phyloP scores from a whole-genome alignment of 2,113 vertebrate species.

The Stercorarius parasiticus region DNA sequence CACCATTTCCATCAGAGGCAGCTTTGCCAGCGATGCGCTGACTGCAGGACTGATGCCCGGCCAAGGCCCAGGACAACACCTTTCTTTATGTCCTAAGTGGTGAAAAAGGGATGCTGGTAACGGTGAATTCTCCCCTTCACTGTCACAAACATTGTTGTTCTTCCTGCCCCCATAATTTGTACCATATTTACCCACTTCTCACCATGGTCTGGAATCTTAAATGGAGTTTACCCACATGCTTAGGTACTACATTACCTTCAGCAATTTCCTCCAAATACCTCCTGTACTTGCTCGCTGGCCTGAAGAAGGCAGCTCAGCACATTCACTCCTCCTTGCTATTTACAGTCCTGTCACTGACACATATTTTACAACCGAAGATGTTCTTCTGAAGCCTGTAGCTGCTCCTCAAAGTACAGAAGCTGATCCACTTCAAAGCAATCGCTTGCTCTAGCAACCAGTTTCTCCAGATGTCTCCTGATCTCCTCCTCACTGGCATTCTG shows the following conservation, averaged over 20 bases:
- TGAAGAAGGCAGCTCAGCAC: background rate
- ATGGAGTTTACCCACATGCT: background rate
- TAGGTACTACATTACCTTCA: background rate
- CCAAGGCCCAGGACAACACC: background rate
- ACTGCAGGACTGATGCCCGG: background rate
- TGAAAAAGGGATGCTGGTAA: background rate
- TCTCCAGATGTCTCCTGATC: conserved; percentile 62
- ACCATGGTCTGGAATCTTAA: background rate
- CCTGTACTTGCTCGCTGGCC: background rate
- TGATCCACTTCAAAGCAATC: conserved; percentile 84
- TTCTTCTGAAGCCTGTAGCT: conserved; percentile 49
- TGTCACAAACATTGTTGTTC: background rate
- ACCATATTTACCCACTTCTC: background rate
- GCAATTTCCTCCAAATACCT: background rate
- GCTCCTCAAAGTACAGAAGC: conserved; percentile 83
- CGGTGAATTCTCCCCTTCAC: background rate
- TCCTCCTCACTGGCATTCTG: conserved; percentile 65
- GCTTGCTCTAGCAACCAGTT: conserved; percentile 61
- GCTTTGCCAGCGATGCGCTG: background rate
- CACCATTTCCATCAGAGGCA: background rate
- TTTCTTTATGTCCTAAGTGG: background rate
- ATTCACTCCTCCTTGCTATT: background rate
- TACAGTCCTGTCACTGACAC: background rate
- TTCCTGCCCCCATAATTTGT: background rate
- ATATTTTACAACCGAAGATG: background rate